Conservation (phyloP, 2,888 invertebrate species). For the Craniophora ligustri region DNA sequence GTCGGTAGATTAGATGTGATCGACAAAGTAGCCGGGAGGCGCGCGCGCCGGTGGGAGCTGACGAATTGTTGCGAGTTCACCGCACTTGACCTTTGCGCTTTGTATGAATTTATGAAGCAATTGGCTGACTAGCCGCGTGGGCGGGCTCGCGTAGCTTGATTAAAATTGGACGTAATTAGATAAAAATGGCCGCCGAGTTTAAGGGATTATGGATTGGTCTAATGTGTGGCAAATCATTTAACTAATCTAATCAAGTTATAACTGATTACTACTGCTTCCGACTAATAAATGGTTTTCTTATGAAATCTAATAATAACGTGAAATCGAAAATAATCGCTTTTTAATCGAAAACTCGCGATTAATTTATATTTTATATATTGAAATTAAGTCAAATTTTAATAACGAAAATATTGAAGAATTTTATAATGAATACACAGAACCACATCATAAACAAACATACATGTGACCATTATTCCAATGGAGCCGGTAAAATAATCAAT, state of each 20-base stretch:
- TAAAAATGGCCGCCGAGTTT: conserved; percentile 40
- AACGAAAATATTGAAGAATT: no score
- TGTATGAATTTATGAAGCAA: conserved; percentile 61
- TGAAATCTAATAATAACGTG: no score
- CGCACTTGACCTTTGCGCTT: conserved; percentile 81
- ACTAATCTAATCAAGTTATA: not conserved
- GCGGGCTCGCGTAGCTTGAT: conserved; percentile 54
- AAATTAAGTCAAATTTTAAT: no score
- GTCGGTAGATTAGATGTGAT: conserved; percentile 48
- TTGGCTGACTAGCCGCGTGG: conserved; percentile 54
- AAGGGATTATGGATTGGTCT: conserved; percentile 29
- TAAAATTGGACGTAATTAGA: conserved; percentile 61
- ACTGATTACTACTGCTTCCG: not conserved
- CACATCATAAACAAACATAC: no score
- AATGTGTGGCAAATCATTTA: conserved; percentile 1
- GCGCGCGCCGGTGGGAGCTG: conserved; percentile 41
- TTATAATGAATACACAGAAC: no score
- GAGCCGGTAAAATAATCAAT: no score
- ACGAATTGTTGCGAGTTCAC: conserved; percentile 76
- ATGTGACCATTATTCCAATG: no score
- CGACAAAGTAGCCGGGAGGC: conserved; percentile 35
- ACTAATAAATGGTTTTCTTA: not conserved
- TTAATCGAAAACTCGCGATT: no score
- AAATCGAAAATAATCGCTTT: no score
- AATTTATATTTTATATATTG: no score